These are phyloP conservation scores for Nasonia vitripennis DNA, from an alignment of 1,140 invertebrate species.

Conservation along the genomic window DNA sequence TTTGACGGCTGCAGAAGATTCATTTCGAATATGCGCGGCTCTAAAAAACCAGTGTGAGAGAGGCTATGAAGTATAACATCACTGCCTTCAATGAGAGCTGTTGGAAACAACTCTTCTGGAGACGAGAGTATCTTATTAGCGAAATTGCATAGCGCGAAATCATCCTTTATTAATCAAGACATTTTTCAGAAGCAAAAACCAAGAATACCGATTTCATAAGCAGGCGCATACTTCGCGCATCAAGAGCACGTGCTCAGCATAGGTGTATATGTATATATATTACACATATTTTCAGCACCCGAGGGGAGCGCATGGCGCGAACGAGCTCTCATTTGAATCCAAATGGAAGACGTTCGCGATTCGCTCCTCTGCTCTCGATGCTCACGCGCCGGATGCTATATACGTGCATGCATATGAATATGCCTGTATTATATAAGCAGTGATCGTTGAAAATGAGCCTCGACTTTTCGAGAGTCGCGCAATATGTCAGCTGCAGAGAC, in stretches of 20 bases:
- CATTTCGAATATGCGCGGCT: not conserved
- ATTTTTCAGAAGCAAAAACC: not conserved
- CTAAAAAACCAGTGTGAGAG: too few relatives aligned
- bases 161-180: not conserved
- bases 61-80: too few relatives aligned
- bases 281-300: conserved; percentile 14
- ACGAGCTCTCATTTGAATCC: conserved; percentile 73
- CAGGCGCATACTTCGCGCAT: conserved; percentile 45
- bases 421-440: conserved; percentile 49
- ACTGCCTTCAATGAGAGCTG: too few relatives aligned
- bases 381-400: conserved; percentile 62
- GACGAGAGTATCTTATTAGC: too few relatives aligned
- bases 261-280: not conserved
- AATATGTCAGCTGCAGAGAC: conserved; percentile 70
- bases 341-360: conserved; percentile 63
- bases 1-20: not conserved
- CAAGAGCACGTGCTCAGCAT: conserved; percentile 47
- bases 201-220: not conserved
- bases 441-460: conserved; percentile 25
- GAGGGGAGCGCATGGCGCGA: conserved; percentile 64
- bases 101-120: too few relatives aligned
- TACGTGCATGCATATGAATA: conserved; percentile 49
- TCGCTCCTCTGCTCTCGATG: conserved; percentile 56
- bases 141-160: not conserved
- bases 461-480: conserved; percentile 66